Percentiles rank a stretch among this genome's conserved stretches.
phyloP scores from a whole-genome alignment of 1,140 invertebrate genomes.

The Alviniconcha marisindica region DNA sequence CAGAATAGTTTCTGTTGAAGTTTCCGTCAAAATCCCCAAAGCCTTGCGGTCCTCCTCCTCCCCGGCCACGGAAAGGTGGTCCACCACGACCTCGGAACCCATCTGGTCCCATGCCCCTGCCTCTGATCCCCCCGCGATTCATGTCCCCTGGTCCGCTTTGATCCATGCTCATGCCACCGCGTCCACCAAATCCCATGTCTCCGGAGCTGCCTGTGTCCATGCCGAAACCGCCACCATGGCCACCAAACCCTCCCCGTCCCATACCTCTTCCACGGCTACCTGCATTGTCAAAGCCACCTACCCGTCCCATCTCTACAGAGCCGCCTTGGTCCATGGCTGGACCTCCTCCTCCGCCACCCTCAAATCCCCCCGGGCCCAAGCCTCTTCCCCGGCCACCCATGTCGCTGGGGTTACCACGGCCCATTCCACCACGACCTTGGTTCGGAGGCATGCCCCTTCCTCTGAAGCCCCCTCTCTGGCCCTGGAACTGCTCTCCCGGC shows the following conservation, averaged over 20 bases:
- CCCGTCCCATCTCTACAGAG: conserved; percentile 25
- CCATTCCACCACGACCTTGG: conserved; percentile 27
- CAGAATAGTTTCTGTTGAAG: neutral
- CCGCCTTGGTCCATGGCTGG: neutral
- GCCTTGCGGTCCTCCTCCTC: neutral
- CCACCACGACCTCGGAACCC: conserved; percentile 13
- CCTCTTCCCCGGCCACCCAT: conserved; percentile 29
- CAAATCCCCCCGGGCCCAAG: neutral
- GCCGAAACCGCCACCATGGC: conserved; percentile 34
- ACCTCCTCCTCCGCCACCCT: neutral
- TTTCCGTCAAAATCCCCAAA: neutral
- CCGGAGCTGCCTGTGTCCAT: neutral
- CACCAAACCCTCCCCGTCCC: neutral
- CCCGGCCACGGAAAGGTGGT: conserved; percentile 8
- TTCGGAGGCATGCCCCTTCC: conserved; percentile 37
- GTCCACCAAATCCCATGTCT: neutral
- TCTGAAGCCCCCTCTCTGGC: neutral
- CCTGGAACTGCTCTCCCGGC: neutral
- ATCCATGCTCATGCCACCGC: conserved; percentile 31
- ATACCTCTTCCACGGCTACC: neutral
- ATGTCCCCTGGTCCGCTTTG: conserved; percentile 11
- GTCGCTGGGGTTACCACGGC: conserved; percentile 20
- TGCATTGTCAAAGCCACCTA: neutral
- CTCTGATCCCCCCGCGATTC: conserved; percentile 19
- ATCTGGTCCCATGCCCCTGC: conserved; percentile 30